Conservation (phyloP, 1,140 invertebrate species). For the Leptopilina boulardi region DNA sequence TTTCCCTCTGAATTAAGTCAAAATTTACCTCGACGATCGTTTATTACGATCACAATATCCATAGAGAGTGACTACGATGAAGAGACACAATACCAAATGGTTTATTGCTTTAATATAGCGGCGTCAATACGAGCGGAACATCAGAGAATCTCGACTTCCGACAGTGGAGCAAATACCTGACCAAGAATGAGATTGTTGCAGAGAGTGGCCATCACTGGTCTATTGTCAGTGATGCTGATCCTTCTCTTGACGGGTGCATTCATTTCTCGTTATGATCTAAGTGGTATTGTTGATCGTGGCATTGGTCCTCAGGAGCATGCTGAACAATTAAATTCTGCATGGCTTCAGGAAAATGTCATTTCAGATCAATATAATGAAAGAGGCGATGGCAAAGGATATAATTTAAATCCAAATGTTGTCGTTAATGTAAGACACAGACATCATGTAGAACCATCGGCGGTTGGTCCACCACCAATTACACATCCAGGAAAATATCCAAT, state of each 20-base stretch:
- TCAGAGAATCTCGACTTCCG: conserved; percentile 54
- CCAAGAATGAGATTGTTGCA: conserved; percentile 70
- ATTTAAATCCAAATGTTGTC: conserved; percentile 54
- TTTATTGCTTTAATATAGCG: conserved; percentile 46
- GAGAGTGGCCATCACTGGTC: conserved; percentile 71
- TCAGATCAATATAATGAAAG: conserved; percentile 60
- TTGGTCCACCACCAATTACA: conserved; percentile 73
- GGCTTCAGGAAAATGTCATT: conserved; percentile 67
- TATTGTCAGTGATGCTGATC: conserved; percentile 71
- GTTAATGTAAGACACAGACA: conserved; percentile 65
- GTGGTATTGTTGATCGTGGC: conserved; percentile 66
- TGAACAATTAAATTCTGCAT: conserved; percentile 67
- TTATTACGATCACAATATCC: neutral
- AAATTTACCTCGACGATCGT: neutral
- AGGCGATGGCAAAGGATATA: conserved; percentile 67
- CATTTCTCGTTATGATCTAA: conserved; percentile 67
- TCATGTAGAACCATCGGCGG: conserved; percentile 67
- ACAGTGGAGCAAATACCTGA: conserved; percentile 54
- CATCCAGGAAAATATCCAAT: conserved; percentile 74
- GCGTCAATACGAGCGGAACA: conserved; percentile 62
- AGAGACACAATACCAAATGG: conserved; percentile 12
- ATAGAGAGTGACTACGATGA: no score
- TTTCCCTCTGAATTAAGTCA: conserved; percentile 15
- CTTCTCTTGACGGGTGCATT: conserved; percentile 69
- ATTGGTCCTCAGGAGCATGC: conserved; percentile 63